These are phyloP conservation scores for Carabus problematicus DNA, from an alignment of 2,888 invertebrate genomes.

Conservation along the genomic window DNA sequence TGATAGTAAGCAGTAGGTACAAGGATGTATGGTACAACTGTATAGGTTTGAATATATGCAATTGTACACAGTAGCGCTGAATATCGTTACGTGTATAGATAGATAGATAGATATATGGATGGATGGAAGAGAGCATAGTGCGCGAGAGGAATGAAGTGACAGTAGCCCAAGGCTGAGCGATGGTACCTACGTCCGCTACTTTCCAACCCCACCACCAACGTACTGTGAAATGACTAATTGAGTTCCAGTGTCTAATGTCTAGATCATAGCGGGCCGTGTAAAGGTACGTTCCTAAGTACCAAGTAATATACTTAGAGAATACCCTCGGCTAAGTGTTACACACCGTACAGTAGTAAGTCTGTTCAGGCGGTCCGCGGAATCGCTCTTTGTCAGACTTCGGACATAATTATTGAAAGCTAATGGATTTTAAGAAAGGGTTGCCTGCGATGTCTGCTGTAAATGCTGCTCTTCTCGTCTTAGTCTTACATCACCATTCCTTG, in stretches of 20 bases:
- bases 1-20: no score
- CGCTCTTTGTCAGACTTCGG: slow-evolving; percentile 60
- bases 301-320: slow-evolving; percentile 60
- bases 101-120: no score
- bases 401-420: slow-evolving; percentile 61
- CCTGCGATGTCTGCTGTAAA: slow-evolving; percentile 30
- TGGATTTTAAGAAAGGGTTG: slow-evolving; percentile 60
- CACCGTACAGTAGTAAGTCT: slow-evolving; percentile 47
- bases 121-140: no score
- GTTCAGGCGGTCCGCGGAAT: slow-evolving; percentile 57
- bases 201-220: not conserved
- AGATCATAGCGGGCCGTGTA: slow-evolving; percentile 42
- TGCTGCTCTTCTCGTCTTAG: not conserved
- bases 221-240: slow-evolving; percentile 51
- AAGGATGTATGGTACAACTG: no score
- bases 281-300: slow-evolving; percentile 53
- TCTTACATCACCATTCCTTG: no score
- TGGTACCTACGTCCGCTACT: not conserved
- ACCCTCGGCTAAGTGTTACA: slow-evolving; percentile 58
- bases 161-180: no score
- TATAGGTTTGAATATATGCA: no score
- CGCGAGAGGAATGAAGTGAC: no score
- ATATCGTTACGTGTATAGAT: no score
- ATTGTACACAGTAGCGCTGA: no score
- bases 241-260: slow-evolving; percentile 58